Percentiles rank a stretch among this genome's conserved stretches.
phyloP scores from a whole-genome alignment of 2,797 vertebrate genomes.

The Bovichtus diacanthus region DNA sequence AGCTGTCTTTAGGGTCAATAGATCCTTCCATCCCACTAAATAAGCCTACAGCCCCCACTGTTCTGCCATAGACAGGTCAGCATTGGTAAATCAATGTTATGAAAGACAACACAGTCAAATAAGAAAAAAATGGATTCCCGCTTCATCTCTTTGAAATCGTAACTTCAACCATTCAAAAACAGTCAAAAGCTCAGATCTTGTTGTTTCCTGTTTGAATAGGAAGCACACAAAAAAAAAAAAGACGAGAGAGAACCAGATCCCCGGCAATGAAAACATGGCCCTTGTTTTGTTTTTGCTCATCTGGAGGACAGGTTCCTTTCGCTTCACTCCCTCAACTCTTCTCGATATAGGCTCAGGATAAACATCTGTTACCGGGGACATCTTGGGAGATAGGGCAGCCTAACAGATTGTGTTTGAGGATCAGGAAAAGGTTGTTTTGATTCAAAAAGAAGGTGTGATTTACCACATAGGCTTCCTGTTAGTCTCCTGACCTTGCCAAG shows the following conservation, averaged over 20 bases:
- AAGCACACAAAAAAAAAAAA: conserved; percentile 44
- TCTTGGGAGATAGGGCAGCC: conserved; percentile 63
- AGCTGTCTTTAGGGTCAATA: conserved; percentile 82
- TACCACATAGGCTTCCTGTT: conserved; percentile 66
- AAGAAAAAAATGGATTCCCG: conserved; percentile 31
- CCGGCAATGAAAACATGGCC: conserved; percentile 42
- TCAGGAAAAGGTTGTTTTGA: conserved; percentile 76
- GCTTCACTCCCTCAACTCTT: conserved; percentile 59
- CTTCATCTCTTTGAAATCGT: conserved; percentile 48
- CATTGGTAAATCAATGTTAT: conserved; percentile 62
- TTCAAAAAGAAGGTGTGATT: conserved; percentile 67
- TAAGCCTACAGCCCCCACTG: conserved; percentile 47
- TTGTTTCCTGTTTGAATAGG: conserved; percentile 52
- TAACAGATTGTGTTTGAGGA: conserved; percentile 74
- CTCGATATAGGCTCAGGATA: conserved; percentile 68
- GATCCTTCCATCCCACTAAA: conserved; percentile 67
- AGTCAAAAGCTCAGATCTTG: conserved; percentile 36
- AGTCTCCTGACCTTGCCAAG: conserved; percentile 63
- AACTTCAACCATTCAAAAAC: conserved; percentile 47
- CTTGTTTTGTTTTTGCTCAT: conserved; percentile 75
- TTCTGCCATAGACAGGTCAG: conserved; percentile 51
- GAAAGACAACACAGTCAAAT: conserved; percentile 42
- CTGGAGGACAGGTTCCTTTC: conserved; percentile 65
- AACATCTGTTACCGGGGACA: conserved; percentile 76
- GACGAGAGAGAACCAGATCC: conserved; percentile 36